These are phyloP conservation scores for Henricia sp. DNA, from an alignment of 53 echinoderm and acorn worm genomes.

Conservation along the genomic window DNA sequence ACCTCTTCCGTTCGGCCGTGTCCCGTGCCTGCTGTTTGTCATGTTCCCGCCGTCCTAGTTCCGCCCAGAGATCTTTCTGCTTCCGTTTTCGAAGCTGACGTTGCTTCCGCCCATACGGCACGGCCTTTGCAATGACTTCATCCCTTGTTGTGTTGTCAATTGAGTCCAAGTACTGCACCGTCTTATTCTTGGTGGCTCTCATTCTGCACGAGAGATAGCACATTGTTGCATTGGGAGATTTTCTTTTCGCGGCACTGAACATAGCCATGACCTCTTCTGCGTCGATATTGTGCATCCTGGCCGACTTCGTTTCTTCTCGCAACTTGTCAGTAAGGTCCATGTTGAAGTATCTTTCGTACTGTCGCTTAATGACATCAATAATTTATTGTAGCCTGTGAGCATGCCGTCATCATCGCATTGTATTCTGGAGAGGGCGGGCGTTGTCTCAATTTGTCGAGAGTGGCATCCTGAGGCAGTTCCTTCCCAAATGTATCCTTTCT, in stretches of 20 bases:
- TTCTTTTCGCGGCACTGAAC: constrained; percentile 51
- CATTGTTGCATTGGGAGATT: constrained; percentile 45
- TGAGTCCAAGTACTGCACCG: constrained; percentile 47
- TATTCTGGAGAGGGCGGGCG: not conserved
- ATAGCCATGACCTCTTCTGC: constrained; percentile 68
- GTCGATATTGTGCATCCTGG: constrained; percentile 63
- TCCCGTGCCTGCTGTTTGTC: constrained; percentile 41
- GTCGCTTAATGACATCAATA: constrained; percentile 45
- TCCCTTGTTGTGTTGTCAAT: constrained; percentile 43
- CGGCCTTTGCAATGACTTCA: too few relatives aligned
- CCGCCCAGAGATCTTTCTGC: constrained; percentile 8
- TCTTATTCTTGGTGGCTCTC: constrained; percentile 39
- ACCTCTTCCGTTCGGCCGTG: constrained; percentile 17
- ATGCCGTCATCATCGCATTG: constrained; percentile 13
- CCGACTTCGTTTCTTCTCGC: constrained; percentile 36
- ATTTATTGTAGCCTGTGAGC: not conserved
- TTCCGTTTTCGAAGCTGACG: constrained; percentile 15
- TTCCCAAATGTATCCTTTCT: not conserved
- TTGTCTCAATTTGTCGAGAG: not conserved
- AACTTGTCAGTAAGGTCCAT: constrained; percentile 46
- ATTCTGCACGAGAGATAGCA: constrained; percentile 41
- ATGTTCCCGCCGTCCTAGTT: constrained; percentile 6
- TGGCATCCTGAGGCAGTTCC: constrained; percentile 4
- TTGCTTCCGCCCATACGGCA: constrained; percentile 36
- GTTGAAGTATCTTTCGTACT: constrained; percentile 39